A percentile compares a stretch with the other conserved stretches of the same genome.
phyloP scores from a whole-genome alignment of 2,797 vertebrate species.

The Babyrousa celebensis region DNA sequence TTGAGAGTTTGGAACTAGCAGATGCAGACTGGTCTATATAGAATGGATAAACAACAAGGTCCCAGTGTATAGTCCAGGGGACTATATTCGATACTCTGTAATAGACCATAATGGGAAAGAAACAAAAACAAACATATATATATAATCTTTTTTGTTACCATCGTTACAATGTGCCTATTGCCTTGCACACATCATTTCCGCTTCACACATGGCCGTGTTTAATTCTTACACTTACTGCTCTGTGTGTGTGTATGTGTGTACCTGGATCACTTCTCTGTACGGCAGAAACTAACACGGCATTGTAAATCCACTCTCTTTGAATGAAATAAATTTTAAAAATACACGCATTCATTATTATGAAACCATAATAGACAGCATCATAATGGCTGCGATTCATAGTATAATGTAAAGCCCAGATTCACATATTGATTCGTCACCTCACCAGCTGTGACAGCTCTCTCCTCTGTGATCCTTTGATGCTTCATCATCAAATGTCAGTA shows the following conservation, averaged over 20 bases:
- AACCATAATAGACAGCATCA: not conserved
- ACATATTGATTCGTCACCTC: not conserved
- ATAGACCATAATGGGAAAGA: not conserved
- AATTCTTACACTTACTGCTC: no score
- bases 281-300: not conserved
- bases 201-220: no score
- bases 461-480: not conserved
- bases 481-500: not conserved
- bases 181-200: no score
- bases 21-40: fast-evolving
- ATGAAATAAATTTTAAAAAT: not conserved
- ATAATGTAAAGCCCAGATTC: not conserved
- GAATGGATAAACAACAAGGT: not conserved
- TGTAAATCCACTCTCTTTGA: no score
- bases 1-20: not conserved
- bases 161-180: no score
- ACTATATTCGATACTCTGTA: not conserved
- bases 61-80: not conserved
- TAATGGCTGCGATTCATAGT: not conserved
- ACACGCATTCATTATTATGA: not conserved
- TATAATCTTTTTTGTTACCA: not conserved
- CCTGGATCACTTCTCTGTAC: not conserved
- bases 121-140: not conserved
- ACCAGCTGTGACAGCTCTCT: not conserved
- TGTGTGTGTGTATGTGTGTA: not conserved